phyloP scores from a whole-genome alignment of 2,113 vertebrate genomes.

The Brachypodius melanocephalos region DNA sequence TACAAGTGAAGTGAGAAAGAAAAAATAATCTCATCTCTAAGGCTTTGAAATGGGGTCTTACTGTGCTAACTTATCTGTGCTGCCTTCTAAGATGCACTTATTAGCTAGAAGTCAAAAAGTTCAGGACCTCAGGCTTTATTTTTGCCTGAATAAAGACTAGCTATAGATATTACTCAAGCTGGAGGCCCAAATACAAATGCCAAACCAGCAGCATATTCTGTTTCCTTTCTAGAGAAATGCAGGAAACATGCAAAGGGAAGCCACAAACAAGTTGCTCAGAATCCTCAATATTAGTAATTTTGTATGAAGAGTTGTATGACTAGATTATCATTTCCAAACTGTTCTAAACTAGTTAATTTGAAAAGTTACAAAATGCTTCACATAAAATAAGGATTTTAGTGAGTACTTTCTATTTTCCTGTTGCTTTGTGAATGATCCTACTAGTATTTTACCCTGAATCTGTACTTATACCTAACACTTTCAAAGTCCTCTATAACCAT shows the following conservation, averaged over 20 bases:
- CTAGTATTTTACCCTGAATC: not conserved
- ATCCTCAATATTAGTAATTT: not conserved
- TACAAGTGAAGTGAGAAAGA: not conserved
- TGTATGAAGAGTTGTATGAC: not conserved
- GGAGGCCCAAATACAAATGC: not conserved
- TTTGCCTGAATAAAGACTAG: not conserved
- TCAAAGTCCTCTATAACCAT: not conserved
- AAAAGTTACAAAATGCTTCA: not conserved
- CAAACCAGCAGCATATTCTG: not conserved
- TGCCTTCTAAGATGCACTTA: rapidly evolving
- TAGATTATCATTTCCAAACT: not conserved
- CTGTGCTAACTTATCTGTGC: not conserved
- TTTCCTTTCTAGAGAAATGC: not conserved
- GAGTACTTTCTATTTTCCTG: not conserved
- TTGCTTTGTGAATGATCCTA: not conserved
- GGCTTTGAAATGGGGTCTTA: not conserved
- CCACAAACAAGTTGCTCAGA: not conserved
- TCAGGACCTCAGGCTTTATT: not conserved
- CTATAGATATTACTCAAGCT: not conserved
- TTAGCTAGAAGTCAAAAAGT: not conserved
- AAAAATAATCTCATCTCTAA: not conserved
- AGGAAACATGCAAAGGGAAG: not conserved
- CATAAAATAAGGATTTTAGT: not conserved
- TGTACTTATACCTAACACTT: rapidly evolving
- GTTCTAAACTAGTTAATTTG: not conserved